Conservation (phyloP, 2,888 invertebrate genomes). For the Drosophila engyochracea region DNA sequence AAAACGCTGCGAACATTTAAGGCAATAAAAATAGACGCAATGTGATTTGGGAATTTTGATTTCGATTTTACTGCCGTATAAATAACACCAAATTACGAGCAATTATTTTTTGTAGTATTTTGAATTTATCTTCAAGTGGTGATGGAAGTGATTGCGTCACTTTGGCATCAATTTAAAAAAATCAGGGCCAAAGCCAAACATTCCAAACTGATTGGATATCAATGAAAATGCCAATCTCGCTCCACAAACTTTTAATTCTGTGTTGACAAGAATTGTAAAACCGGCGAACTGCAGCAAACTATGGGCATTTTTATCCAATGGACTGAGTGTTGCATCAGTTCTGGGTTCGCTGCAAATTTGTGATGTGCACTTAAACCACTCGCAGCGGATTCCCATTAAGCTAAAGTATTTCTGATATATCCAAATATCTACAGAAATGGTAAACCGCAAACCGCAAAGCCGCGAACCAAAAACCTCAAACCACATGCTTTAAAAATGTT, state of each 20-base stretch:
- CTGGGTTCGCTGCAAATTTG: neutral
- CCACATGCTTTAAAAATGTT: constrained; percentile 9
- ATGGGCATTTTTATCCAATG: neutral
- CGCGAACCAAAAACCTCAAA: neutral
- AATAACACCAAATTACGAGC: neutral
- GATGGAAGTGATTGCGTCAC: neutral
- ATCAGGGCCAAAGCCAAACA: neutral
- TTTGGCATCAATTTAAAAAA: neutral
- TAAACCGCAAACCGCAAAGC: neutral
- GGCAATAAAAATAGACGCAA: neutral
- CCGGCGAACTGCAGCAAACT: neutral
- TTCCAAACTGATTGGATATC: neutral
- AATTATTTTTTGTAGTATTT: neutral
- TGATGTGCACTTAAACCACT: neutral
- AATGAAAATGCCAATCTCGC: neutral
- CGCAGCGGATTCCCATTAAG: neutral
- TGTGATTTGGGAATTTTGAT: neutral
- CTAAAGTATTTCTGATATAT: neutral
- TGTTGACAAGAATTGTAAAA: neutral
- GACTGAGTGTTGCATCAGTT: neutral
- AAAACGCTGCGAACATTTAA: neutral
- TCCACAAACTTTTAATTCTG: neutral
- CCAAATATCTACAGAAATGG: neutral
- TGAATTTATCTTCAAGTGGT: neutral
- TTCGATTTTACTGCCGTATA: neutral